phyloP scores from a whole-genome alignment of 1,140 invertebrate genomes.

The Halictus rubicundus region DNA sequence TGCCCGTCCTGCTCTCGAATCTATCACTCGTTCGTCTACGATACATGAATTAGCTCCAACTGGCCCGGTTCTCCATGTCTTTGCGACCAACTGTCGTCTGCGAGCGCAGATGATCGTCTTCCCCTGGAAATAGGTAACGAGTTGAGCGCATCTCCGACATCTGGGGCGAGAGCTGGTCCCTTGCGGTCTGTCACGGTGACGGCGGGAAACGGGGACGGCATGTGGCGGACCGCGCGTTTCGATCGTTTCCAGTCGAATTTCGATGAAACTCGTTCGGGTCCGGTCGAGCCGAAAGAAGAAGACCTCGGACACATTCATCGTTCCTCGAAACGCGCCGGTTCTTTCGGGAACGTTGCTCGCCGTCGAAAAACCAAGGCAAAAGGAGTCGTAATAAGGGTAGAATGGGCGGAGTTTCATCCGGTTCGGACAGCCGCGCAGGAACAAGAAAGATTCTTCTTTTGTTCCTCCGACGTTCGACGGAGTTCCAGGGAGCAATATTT shows the following conservation, averaged over 20 bases:
- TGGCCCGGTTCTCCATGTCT: not conserved
- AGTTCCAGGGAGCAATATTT: constrained; percentile 51
- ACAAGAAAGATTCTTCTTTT: constrained; percentile 58
- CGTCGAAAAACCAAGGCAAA: constrained; percentile 42
- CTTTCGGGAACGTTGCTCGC: constrained; percentile 27
- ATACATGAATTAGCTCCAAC: too few species aligned
- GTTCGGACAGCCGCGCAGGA: constrained; percentile 35
- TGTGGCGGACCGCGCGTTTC: constrained; percentile 11
- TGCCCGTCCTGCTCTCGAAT: not conserved
- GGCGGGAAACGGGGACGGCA: constrained; percentile 11
- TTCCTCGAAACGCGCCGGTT: not conserved
- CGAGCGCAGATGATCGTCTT: constrained; percentile 30
- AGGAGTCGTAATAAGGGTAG: constrained; percentile 60
- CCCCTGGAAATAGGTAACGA: constrained; percentile 9
- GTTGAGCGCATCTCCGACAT: constrained; percentile 25
- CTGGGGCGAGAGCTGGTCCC: constrained; percentile 23
- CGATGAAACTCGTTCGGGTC: not conserved
- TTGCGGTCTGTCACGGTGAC: constrained; percentile 1
- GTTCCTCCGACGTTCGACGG: constrained; percentile 47
- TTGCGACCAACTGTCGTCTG: constrained; percentile 17
- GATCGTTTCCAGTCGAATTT: not conserved
- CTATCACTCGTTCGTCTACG: too few species aligned
- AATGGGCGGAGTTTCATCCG: constrained; percentile 56
- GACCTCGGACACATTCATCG: not conserved
- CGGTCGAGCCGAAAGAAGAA: not conserved